Evolutionary conservation across 1,140 invertebrate species (phyloP), one percentile per base, ranked within the genome.

Genomic region (Megathymus violae): DNA sequence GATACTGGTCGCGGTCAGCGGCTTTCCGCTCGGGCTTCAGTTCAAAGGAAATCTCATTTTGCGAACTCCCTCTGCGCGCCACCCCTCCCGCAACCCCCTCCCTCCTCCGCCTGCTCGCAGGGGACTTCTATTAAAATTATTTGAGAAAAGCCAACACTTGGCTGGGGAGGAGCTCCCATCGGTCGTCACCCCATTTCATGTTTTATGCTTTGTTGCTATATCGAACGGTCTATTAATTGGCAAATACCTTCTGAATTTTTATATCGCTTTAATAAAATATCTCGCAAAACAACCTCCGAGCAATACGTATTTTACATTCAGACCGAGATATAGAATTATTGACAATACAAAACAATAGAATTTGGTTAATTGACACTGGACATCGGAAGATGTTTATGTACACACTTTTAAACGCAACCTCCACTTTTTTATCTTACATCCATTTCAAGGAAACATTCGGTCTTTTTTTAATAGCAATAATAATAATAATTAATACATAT

Each of bases 11-110:
- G 80, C 81, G 82, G 82, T 80, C 74, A 84, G 76, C 73, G 51
- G 69, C 66, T 64, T 54, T 64, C 68, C 66, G 67, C 64, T 60
- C 41, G 62, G 69, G 69, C 71, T 69, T 67, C 54, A 67, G 73
- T 80, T 89, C 86, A 88, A 88, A 89, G 86, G 83, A 89, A 89
- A 89, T 89, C 83, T 86, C 85, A 89, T 89, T 89, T 88, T 75
- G 78, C 76, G 69, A 61, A 67, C 71, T 60, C 71, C 76, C 69
- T 59, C 54, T 36, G n/a, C n/a, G n/a, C n/a, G 34, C 60, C 46
- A 47, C 59, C 62, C 61, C 34, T 38, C 58, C 50, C 34, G 31
- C 44, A 36, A 62, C 66, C 46, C 52, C 70, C 72, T 7, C n/a
- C n/a, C n/a, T n/a, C n/a, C n/a, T n/a, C n/a, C n/a, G n/a, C 65